These are phyloP conservation scores for Agonopterix subpropinquella DNA, from an alignment of 2,888 invertebrate genomes.

Conservation along the genomic window DNA sequence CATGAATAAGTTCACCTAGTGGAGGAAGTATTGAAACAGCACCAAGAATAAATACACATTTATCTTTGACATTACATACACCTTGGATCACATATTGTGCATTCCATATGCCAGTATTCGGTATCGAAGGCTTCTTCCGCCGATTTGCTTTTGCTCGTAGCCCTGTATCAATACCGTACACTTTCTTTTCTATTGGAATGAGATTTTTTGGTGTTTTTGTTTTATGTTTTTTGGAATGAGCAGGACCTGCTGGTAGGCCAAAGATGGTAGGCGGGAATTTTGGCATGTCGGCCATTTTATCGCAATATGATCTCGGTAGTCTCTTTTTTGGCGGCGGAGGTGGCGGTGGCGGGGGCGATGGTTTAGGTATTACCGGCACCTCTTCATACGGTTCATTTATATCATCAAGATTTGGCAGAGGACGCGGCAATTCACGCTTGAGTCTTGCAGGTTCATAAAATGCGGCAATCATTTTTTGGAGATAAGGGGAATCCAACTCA, in stretches of 20 bases:
- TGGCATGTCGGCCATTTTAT: conserved; percentile 45
- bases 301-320: conserved; percentile 40
- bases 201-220: not conserved
- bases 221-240: too few relatives aligned
- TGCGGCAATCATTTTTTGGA: conserved; percentile 42
- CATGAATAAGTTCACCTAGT: conserved; percentile 52
- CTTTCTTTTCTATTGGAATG: conserved; percentile 29
- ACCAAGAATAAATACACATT: conserved; percentile 40
- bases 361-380: conserved; percentile 35
- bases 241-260: not conserved
- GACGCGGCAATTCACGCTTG: conserved; percentile 32
- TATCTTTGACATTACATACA: conserved; percentile 38
- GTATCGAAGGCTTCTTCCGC: conserved; percentile 36
- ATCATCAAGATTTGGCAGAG: conserved; percentile 50
- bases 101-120: conserved; percentile 42
- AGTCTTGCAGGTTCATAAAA: conserved; percentile 33
- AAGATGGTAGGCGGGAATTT: conserved; percentile 24
- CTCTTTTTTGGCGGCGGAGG: conserved; percentile 56
- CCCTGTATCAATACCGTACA: conserved; percentile 34
- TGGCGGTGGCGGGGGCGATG: conserved; percentile 41
- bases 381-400: conserved; percentile 47
- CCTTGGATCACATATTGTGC: conserved; percentile 50
- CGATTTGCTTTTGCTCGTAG: conserved; percentile 17
- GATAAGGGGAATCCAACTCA: conserved; percentile 46
- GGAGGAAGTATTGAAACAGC: conserved; percentile 41